A percentile compares a stretch with the other conserved stretches of the same genome.
phyloP scores from a whole-genome alignment of 2,113 vertebrate species.

The Megaptera novaeangliae region DNA sequence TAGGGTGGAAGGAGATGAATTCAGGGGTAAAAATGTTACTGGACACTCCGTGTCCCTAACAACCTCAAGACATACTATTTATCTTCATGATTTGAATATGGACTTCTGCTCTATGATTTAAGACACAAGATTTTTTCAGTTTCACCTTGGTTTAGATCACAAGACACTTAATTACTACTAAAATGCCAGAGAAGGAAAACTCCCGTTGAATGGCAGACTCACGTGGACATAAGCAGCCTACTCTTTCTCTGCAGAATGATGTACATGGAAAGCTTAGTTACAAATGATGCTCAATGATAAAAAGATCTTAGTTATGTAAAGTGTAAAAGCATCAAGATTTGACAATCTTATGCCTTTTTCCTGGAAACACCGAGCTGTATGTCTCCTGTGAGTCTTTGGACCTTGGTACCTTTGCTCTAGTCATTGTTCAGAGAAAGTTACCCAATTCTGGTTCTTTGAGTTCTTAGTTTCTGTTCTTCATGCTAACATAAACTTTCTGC shows the following conservation, averaged over 20 bases:
- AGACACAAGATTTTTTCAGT: neutral
- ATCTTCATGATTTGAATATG: neutral
- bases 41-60: neutral
- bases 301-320: neutral
- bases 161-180: neutral
- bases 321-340: neutral
- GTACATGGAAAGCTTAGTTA: neutral
- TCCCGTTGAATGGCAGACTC: neutral
- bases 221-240: neutral
- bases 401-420: neutral
- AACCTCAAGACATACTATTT: neutral
- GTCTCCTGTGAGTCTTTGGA: neutral
- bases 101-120: neutral
- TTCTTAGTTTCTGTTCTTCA: neutral
- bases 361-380: neutral
- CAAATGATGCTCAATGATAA: neutral
- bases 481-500: neutral
- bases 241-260: neutral
- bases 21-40: neutral
- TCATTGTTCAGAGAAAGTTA: neutral
- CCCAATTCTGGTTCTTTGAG: neutral
- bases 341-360: neutral
- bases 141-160: neutral
- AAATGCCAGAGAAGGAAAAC: neutral
- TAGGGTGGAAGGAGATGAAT: neutral